A percentile compares a stretch with the other conserved stretches of the same genome.
These are phyloP conservation scores for Caretta caretta DNA, from an alignment of 2,113 vertebrate genomes.

Conservation along the genomic window DNA sequence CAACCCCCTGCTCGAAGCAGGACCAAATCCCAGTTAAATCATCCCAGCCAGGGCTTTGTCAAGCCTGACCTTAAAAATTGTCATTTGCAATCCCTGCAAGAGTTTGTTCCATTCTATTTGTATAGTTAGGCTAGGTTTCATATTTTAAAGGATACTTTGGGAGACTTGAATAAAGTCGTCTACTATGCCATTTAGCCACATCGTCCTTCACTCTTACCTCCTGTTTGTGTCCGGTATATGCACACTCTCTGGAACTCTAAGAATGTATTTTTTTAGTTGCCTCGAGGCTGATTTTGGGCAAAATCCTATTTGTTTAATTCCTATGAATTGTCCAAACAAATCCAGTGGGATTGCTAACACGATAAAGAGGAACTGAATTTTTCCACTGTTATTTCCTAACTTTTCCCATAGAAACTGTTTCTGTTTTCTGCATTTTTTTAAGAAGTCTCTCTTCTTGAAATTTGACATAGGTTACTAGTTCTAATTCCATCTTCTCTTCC, in stretches of 20 bases:
- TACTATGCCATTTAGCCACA: not conserved
- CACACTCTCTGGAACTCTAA: not conserved
- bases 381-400: not conserved
- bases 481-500: not conserved
- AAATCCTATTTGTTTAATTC: not conserved
- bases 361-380: not conserved
- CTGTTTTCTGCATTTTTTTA: not conserved
- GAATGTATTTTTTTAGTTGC: not conserved
- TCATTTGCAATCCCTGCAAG: not conserved
- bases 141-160: not conserved
- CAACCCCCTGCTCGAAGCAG: no score
- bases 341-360: not conserved
- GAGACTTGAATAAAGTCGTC: not conserved
- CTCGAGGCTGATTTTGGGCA: not conserved
- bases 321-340: not conserved
- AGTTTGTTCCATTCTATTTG: no score
- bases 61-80: no score
- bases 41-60: no score
- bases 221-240: not conserved
- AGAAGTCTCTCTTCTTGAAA: not conserved
- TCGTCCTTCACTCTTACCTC: not conserved
- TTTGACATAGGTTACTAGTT: not conserved
- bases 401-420: not conserved
- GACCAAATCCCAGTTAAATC: no score
- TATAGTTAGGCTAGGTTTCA: not conserved